These are phyloP conservation scores for Osmoderma eremita DNA, from an alignment of 2,888 invertebrate genomes.

Conservation along the genomic window DNA sequence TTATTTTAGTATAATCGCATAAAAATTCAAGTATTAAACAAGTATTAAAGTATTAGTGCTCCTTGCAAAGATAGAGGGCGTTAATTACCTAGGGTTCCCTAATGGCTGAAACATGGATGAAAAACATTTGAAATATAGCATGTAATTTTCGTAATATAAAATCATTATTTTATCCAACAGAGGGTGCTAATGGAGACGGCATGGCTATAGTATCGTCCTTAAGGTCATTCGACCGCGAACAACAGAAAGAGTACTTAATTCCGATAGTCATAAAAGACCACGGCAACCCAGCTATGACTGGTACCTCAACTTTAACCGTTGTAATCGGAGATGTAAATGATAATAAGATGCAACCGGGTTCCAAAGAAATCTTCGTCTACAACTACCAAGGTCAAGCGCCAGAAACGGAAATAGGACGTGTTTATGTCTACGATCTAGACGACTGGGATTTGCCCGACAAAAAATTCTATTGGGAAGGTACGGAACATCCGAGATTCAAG, in stretches of 20 bases:
- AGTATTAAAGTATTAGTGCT: too few relatives aligned
- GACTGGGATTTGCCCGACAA: slow-evolving; percentile 99
- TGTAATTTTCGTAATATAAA: not conserved
- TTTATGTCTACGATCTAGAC: slow-evolving; percentile 96
- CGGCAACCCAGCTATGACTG: slow-evolving; percentile 95
- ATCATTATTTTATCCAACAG: slow-evolving; percentile 63
- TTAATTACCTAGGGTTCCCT: too few relatives aligned
- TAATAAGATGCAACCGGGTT: slow-evolving; percentile 98
- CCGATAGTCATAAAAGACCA: slow-evolving; percentile 98
- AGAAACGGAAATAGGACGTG: slow-evolving; percentile 91
- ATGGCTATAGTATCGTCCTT: slow-evolving; percentile 97
- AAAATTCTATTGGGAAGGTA: slow-evolving; percentile 93
- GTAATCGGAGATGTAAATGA: slow-evolving; percentile 98
- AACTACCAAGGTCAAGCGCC: slow-evolving; percentile 92
- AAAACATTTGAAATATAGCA: too few relatives aligned
- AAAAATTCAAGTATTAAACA: too few relatives aligned
- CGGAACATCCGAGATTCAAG: slow-evolving; percentile 87
- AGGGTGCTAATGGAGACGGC: slow-evolving; percentile 97
- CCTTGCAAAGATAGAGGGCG: too few relatives aligned
- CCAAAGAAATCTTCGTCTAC: slow-evolving; percentile 96
- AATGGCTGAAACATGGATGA: too few relatives aligned
- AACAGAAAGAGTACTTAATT: slow-evolving; percentile 94
- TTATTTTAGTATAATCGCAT: too few relatives aligned
- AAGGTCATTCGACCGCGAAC: slow-evolving; percentile 93
- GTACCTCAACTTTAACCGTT: slow-evolving; percentile 94